Evolutionary conservation across 2,797 vertebrate species (phyloP).

Genomic region (Cryptoblepharus egeriae): DNA sequence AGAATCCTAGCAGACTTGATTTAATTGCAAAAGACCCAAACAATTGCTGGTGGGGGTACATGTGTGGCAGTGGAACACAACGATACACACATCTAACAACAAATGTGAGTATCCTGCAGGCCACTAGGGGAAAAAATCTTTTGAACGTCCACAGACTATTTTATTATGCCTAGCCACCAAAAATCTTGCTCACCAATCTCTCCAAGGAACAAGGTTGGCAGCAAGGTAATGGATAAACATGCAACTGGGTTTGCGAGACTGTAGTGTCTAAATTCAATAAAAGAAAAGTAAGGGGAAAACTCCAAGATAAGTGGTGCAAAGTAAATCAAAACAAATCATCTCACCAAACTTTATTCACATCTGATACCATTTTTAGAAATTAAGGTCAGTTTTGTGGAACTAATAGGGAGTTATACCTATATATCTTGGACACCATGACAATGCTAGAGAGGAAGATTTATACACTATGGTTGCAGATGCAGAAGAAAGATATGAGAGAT

Average conservation of each 20-base stretch:
- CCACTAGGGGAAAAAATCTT: conserved; percentile 42
- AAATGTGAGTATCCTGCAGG: conserved; percentile 38
- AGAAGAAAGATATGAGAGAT: conserved; percentile 88
- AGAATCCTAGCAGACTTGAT: conserved; percentile 53
- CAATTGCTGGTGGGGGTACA: neutral
- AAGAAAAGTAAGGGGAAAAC: conserved; percentile 80
- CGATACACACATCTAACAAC: conserved; percentile 41
- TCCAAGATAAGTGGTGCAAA: conserved; percentile 81
- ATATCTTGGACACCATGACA: conserved; percentile 86
- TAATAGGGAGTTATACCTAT: conserved; percentile 85
- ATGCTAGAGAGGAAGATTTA: conserved; percentile 89
- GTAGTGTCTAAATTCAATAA: conserved; percentile 80
- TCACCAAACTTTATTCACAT: conserved; percentile 85
- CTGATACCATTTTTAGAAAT: conserved; percentile 88
- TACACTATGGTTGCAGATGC: conserved; percentile 88
- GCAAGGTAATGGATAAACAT: conserved; percentile 76
- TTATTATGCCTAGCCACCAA: conserved; percentile 72
- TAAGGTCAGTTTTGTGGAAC: conserved; percentile 88
- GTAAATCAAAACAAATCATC: conserved; percentile 86
- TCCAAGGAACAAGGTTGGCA: conserved; percentile 69
- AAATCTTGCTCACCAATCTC: conserved; percentile 75
- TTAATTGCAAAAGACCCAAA: conserved; percentile 13
- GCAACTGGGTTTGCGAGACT: conserved; percentile 70
- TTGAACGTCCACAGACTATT: conserved; percentile 50
- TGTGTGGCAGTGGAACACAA: neutral